These are phyloP conservation scores for Cheilosia scutellata DNA, from an alignment of 2,888 invertebrate genomes.

Conservation along the genomic window DNA sequence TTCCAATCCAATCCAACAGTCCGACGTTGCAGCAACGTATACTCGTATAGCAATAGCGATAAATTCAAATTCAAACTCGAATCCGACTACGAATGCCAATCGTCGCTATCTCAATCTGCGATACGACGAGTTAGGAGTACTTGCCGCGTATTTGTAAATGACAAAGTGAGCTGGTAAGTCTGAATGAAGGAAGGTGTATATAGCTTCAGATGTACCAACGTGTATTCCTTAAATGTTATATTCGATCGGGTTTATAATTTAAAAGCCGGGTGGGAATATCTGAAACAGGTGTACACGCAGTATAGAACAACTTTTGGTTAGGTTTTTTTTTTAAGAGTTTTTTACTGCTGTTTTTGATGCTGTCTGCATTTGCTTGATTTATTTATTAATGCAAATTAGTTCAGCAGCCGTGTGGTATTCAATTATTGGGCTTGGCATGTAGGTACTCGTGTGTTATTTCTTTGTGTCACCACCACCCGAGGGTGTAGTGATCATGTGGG, in stretches of 20 bases:
- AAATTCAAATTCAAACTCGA: constrained; percentile 68
- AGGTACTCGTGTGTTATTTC: not conserved
- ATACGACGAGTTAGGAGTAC: constrained; percentile 5
- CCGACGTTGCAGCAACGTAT: constrained; percentile 1
- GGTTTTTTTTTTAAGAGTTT: constrained; percentile 7
- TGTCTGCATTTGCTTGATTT: constrained; percentile 50
- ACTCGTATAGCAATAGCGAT: constrained; percentile 28
- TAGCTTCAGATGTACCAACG: constrained; percentile 23
- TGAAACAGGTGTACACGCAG: constrained; percentile 55
- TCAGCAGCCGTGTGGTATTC: constrained; percentile 21
- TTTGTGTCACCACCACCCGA: constrained; percentile 16
- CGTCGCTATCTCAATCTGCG: constrained; percentile 52
- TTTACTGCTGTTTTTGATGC: not conserved
- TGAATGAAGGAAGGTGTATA: constrained; percentile 38
- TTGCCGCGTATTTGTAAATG: constrained; percentile 36
- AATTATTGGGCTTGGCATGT: constrained; percentile 10
- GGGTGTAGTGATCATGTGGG: constrained; percentile 37
- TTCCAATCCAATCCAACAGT: too few species aligned
- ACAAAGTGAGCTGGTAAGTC: constrained; percentile 50
- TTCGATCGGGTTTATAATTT: constrained; percentile 5
- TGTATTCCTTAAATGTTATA: not conserved
- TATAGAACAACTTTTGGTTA: constrained; percentile 20
- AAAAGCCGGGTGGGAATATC: constrained; percentile 25
- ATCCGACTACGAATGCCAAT: constrained; percentile 35
- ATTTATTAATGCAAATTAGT: constrained; percentile 53